Conservation (phyloP, 2,797 vertebrate species). For the Hirundo rustica region DNA sequence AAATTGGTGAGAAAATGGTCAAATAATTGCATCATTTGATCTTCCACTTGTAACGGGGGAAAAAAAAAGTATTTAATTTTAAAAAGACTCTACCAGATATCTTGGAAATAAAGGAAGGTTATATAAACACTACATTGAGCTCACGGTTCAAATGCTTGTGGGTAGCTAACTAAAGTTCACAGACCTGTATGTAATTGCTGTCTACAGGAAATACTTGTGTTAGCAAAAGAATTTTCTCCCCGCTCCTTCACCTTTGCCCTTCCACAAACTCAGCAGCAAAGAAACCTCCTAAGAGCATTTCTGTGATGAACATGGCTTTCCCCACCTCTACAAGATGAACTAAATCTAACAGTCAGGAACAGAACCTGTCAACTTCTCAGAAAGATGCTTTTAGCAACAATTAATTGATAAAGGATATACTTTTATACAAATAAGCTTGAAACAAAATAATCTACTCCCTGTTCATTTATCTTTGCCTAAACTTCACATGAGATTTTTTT, state of each 20-base stretch:
- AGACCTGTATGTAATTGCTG: constrained; percentile 60
- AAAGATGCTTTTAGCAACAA: background rate
- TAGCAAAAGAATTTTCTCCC: constrained; percentile 25
- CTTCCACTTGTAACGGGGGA: background rate
- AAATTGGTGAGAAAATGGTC: constrained; percentile 11
- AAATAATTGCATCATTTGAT: constrained; percentile 27
- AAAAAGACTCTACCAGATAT: constrained; percentile 9
- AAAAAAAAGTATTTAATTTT: background rate
- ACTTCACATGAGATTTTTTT: background rate
- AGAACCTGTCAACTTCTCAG: background rate
- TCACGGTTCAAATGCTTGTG: constrained; percentile 43
- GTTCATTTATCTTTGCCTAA: background rate
- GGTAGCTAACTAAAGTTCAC: constrained; percentile 57
- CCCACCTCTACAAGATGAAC: background rate
- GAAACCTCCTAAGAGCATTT: background rate
- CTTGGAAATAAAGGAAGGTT: constrained; percentile 35
- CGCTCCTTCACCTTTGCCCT: constrained; percentile 4
- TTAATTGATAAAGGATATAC: background rate
- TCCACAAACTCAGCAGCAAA: background rate
- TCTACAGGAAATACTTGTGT: constrained; percentile 64
- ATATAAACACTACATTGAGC: constrained; percentile 28
- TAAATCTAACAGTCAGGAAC: background rate
- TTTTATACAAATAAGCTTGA: background rate
- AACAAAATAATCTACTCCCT: background rate
- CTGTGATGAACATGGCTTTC: background rate